Base-by-base conservation (phyloP, 1,140 invertebrate species). In the Leptonema lineaticorne region DNA sequence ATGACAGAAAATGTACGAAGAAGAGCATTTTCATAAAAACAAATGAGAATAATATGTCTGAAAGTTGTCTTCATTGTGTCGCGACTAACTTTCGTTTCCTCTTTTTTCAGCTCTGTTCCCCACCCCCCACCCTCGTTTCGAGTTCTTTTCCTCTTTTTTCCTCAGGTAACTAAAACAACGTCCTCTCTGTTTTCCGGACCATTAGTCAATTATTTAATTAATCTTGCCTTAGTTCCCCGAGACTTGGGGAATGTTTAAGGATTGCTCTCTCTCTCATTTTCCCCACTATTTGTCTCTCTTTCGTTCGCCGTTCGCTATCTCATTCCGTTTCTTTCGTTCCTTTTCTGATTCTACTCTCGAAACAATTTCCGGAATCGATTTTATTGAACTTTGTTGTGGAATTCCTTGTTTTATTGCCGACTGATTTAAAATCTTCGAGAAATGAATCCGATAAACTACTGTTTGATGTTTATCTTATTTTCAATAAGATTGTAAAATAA, bases 151-250 rank as follows among this genome's bases (percentile, higher is more conserved):
- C 37, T 62, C 48, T 28, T 67, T 69, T 63, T 53, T 53, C 46
- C 60, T 24, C 70, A 72, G 70, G 70, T 72, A 72, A 72, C 67
- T 72, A 72, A 69, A 72, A 69, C 70, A 72, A 72, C 70, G 69
- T 72, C 70, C 70, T 69, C 64, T 53, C 67, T 24, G 70, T 58
- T 72, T 72, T 71, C 67, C 63, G 70, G 63, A 50, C 70, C 70
- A 72, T 72, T 72, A 72, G 70, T 67, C 70, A 69, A 72, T 72
- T 72, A 72, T 72, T 69, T 72, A 72, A 72, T 72, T 72, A 72
- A 72, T 72, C 68, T 69, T 58, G 30, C 27, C 64, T 66, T 45
- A 66, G 64, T 66, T 66, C 64, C 24, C 62, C 60, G 37, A 16
- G 60, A 63, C 60, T 50, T 30, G 45, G 62, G 62, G 62, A 64